Conservation (phyloP, 2,113 vertebrate species). For the Ammodytes dubius region DNA sequence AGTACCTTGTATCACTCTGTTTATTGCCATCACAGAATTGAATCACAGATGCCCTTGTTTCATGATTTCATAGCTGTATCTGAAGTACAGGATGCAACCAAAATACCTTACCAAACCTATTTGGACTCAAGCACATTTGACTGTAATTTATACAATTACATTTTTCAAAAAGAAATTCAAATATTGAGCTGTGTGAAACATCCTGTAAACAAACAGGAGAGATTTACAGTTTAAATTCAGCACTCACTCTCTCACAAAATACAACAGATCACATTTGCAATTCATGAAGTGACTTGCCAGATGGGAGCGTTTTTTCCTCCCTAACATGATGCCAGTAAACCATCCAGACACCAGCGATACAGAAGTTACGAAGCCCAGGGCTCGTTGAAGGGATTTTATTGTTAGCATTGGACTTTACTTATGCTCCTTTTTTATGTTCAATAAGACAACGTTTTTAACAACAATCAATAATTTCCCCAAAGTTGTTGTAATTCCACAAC, state of each 20-base stretch:
- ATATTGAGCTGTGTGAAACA: conserved; percentile 1
- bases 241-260: conserved; percentile 25
- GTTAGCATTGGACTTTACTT: not conserved
- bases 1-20: too few relatives aligned
- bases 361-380: not conserved
- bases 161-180: not conserved
- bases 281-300: conserved; percentile 52
- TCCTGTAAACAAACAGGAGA: conserved; percentile 17
- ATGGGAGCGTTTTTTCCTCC: conserved; percentile 53
- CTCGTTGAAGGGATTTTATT: not conserved
- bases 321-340: conserved; percentile 35
- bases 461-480: not conserved
- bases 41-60: not conserved
- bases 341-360: conserved; percentile 22
- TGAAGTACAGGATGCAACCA: not conserved
- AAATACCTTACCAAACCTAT: too few relatives aligned
- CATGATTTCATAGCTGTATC: not conserved
- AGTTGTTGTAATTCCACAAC: too few relatives aligned
- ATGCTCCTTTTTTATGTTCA: not conserved
- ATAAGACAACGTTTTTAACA: conserved; percentile 2
- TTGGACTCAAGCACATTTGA: not conserved
- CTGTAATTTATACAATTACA: too few relatives aligned
- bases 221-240: conserved; percentile 50
- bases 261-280: conserved; percentile 47
- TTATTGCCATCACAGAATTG: not conserved